Evolutionary conservation across 1,140 invertebrate species (phyloP), one percentile per base, ranked within the genome.

Genomic region (Penaeus chinensis): DNA sequence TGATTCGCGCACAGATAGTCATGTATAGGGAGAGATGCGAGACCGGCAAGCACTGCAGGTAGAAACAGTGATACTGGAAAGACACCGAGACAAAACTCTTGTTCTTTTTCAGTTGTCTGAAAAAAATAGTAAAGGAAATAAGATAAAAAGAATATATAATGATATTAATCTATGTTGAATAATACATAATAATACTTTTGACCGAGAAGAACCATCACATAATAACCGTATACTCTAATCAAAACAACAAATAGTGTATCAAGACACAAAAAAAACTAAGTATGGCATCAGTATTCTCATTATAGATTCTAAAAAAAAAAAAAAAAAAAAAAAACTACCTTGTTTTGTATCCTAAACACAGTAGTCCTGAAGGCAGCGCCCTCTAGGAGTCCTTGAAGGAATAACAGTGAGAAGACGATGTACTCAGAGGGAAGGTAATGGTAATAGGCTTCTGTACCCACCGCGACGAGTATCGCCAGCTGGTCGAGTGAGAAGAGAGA

Each of bases 351-450:
- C 22, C 27, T 74, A 27, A 89, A 89, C n/a, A 89, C 65, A 37
- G 88, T 80, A 3, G 83, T 27, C 27, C 81, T 85, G 78, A 81
- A 89, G 77, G 85, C 65, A 22, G 76, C 82, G 18, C 88, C 88
- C 69, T 89, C 88, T 8, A 78, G 61, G 0, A 89, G 74, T 16
- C 88, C 88, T 37, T 89, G 84, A 13, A 82, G 37, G 37, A 89
- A 61, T n/a, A 89, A 60, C 27, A 89, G 79, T 24, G 77, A 65
- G 62, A 89, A 79, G 66, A 89, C 47, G 32, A 89, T 82, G 79
- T 87, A 89, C 37, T 79, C 81, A 3, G 79, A 78, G 1, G 88
- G 88, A 2, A 89, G 62, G 63, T 83, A 89, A n/a, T 89, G 88
- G 66, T 82, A 87, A 81, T 78, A 77, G 7, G 88, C 83, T 77